Evolutionary conservation across 2,888 invertebrate genomes (phyloP).

Genomic region (Vandiemenella viatica): DNA sequence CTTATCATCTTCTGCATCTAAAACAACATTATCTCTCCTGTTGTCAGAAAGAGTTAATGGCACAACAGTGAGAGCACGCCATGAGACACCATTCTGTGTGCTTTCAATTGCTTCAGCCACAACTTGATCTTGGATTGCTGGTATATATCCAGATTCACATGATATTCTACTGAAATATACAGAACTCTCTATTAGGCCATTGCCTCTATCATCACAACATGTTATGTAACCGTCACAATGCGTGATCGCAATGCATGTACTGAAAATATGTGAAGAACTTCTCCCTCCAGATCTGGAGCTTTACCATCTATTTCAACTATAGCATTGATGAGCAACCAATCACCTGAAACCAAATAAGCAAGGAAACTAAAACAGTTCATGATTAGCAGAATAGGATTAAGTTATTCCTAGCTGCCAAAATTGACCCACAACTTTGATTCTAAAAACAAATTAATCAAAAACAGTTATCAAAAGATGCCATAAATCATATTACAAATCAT

Average conservation of each 20-base stretch:
- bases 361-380: neutral
- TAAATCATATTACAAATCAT: too few relatives aligned
- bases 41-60: too few relatives aligned
- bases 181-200: conserved; percentile 41
- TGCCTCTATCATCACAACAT: conserved; percentile 24
- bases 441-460: too few relatives aligned
- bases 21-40: too few relatives aligned
- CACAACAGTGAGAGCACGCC: neutral
- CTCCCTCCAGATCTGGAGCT: conserved; percentile 33
- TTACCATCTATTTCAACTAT: conserved; percentile 44
- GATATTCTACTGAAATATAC: conserved; percentile 43
- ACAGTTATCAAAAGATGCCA: too few relatives aligned
- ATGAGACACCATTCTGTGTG: neutral
- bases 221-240: conserved; percentile 35
- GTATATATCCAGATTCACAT: conserved; percentile 36
- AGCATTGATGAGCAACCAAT: conserved; percentile 48
- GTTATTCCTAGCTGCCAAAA: too few relatives aligned
- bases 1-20: neutral
- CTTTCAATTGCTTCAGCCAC: conserved; percentile 42
- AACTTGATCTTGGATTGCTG: conserved; percentile 42
- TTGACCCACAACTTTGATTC: too few relatives aligned
- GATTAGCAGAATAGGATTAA: too few relatives aligned
- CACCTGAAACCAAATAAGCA: conserved; percentile 22
- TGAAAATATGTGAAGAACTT: conserved; percentile 44
- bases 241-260: conserved; percentile 44